Evolutionary conservation across 2,797 vertebrate species (phyloP).

Genomic region (Calcarius lapponicus): DNA sequence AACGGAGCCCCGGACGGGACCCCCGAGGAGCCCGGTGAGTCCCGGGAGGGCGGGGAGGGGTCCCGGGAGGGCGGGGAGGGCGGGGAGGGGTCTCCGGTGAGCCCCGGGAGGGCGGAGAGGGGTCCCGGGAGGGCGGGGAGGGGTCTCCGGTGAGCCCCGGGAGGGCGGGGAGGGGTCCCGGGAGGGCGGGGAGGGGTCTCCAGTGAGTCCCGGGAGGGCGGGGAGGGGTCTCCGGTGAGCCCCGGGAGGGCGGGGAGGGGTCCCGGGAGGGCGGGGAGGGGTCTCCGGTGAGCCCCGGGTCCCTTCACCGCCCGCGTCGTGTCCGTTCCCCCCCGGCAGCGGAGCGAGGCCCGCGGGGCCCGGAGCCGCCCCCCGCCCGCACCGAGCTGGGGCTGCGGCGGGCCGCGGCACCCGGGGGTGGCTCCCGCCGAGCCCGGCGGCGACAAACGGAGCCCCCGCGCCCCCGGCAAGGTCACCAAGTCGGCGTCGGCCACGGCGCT

Average conservation of each 20-base stretch:
- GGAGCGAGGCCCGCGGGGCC: not conserved
- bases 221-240: not conserved
- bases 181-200: too few relatives aligned
- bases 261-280: too few relatives aligned
- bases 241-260: not conserved
- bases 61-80: too few relatives aligned
- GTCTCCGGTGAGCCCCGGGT: not conserved
- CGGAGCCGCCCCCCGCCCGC: not conserved
- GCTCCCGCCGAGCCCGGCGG: not conserved
- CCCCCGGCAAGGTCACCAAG: constrained; percentile 10
- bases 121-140: too few relatives aligned
- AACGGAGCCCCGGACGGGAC: not conserved
- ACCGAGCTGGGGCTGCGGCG: not conserved
- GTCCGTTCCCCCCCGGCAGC: not conserved
- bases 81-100: too few relatives aligned
- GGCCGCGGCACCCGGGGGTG: not conserved
- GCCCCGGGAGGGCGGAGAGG: too few relatives aligned
- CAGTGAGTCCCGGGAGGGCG: not conserved
- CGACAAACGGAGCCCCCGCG: not conserved
- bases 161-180: too few relatives aligned
- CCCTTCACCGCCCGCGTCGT: not conserved
- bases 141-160: too few relatives aligned
- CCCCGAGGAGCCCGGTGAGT: not conserved
- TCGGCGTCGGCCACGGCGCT: not conserved
- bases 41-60: too few relatives aligned